These are phyloP conservation scores for Calosoma granatense DNA, from an alignment of 1,140 invertebrate genomes.

Conservation along the genomic window DNA sequence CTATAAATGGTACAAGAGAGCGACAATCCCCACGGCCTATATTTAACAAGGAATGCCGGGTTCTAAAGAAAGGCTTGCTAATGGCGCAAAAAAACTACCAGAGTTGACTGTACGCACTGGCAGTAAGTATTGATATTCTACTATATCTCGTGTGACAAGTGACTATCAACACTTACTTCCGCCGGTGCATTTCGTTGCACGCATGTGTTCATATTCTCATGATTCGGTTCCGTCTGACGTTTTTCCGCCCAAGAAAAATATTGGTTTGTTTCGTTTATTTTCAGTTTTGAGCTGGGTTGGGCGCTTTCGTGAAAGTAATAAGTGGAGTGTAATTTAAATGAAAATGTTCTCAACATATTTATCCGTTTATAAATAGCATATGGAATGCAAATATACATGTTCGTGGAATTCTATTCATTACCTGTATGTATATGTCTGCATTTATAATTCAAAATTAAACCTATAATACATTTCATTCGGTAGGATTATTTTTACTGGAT, in stretches of 20 bases:
- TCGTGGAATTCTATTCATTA: too few relatives aligned
- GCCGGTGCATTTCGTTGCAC: not conserved
- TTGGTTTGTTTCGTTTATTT: not conserved
- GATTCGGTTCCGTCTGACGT: not conserved
- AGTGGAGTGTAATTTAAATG: too few relatives aligned
- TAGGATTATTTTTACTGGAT: too few relatives aligned
- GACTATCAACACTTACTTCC: not conserved
- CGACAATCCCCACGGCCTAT: constrained; percentile 4
- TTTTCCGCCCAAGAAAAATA: not conserved
- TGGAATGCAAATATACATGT: too few relatives aligned
- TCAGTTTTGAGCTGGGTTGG: too few relatives aligned
- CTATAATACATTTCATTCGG: too few relatives aligned
- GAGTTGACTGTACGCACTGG: not conserved
- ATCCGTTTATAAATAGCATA: too few relatives aligned
- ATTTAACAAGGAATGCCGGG: not conserved
- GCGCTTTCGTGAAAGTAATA: too few relatives aligned
- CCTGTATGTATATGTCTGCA: too few relatives aligned
- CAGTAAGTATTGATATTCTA: not conserved
- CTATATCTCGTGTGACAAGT: not conserved
- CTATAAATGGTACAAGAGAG: constrained; percentile 1
- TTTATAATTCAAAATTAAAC: too few relatives aligned
- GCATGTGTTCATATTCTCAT: constrained; percentile 4
- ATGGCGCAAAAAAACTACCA: not conserved
- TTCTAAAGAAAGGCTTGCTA: not conserved
- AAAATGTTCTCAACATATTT: too few relatives aligned